phyloP scores from a whole-genome alignment of 2,888 invertebrate species.

The Ommatoiulus sabulosus region DNA sequence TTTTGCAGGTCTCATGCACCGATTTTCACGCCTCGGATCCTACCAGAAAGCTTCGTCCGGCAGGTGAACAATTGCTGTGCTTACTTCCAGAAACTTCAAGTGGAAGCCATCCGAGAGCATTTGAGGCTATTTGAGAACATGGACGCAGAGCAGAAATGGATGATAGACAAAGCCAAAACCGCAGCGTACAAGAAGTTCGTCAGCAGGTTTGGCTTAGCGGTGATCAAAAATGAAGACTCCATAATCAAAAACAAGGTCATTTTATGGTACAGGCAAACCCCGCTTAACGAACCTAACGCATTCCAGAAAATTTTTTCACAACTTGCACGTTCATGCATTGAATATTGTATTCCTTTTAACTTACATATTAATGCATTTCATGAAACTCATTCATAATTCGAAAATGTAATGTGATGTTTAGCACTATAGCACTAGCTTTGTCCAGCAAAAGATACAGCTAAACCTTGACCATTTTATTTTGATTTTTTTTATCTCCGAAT shows the following conservation, averaged over 20 bases:
- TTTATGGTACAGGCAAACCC: neutral
- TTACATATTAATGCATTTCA: too few relatives aligned
- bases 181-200: neutral
- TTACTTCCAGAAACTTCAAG: constrained; percentile 46
- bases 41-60: neutral
- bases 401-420: too few relatives aligned
- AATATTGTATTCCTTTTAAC: too few relatives aligned
- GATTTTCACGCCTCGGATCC: neutral
- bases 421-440: too few relatives aligned
- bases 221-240: neutral
- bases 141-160: neutral
- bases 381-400: too few relatives aligned
- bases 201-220: neutral
- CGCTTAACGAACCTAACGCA: too few relatives aligned
- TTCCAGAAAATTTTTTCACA: too few relatives aligned
- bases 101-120: constrained; percentile 29
- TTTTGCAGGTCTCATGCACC: neutral
- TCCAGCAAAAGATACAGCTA: too few relatives aligned
- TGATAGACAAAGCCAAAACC: neutral
- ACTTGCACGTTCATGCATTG: too few relatives aligned
- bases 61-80: constrained; percentile 31
- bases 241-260: neutral
- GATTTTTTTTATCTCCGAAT: too few relatives aligned
- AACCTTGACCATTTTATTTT: too few relatives aligned
- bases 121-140: constrained; percentile 41